Percentiles rank a stretch among this genome's conserved stretches.
phyloP scores from a whole-genome alignment of 2,888 invertebrate species.

The Caenorhabditis zanzibari region DNA sequence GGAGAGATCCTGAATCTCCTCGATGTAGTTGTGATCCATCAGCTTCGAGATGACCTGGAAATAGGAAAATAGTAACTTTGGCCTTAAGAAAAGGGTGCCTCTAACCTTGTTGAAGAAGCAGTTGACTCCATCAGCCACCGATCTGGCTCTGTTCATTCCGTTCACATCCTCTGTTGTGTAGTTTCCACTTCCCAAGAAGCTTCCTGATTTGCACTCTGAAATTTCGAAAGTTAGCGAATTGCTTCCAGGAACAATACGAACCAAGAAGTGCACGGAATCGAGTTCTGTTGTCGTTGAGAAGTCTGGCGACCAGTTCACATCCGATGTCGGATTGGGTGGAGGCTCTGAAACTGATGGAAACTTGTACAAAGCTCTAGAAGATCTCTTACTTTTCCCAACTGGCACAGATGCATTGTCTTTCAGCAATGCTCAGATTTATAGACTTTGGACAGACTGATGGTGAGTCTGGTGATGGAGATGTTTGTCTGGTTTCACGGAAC shows the following conservation, averaged over 20 bases:
- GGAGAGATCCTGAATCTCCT: slow-evolving; percentile 65
- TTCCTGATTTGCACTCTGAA: slow-evolving; percentile 67
- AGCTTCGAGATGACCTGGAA: slow-evolving; percentile 66
- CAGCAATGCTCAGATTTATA: slow-evolving; percentile 47
- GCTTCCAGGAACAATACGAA: slow-evolving; percentile 1
- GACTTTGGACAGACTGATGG: slow-evolving; percentile 28
- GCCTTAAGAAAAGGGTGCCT: no score
- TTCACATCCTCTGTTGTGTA: slow-evolving; percentile 67
- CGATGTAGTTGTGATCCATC: slow-evolving; percentile 50
- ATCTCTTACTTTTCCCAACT: slow-evolving; percentile 59
- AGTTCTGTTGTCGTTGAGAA: slow-evolving; percentile 70
- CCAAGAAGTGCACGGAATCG: slow-evolving; percentile 66
- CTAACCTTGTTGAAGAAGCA: slow-evolving; percentile 64
- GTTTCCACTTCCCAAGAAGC: slow-evolving; percentile 48
- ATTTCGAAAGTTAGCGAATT: neutral
- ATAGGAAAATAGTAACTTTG: no score
- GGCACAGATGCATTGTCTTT: slow-evolving; percentile 59
- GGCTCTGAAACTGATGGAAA: slow-evolving; percentile 45
- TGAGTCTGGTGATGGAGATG: slow-evolving; percentile 46
- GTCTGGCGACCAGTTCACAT: slow-evolving; percentile 65
- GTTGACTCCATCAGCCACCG: slow-evolving; percentile 68
- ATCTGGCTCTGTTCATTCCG: slow-evolving; percentile 62
- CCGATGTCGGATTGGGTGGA: slow-evolving; percentile 65
- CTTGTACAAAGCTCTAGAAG: neutral
- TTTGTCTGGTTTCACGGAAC: slow-evolving; percentile 20